Evolutionary conservation across 2,888 invertebrate species (phyloP).

Genomic region (Gastrophysa polygoni): DNA sequence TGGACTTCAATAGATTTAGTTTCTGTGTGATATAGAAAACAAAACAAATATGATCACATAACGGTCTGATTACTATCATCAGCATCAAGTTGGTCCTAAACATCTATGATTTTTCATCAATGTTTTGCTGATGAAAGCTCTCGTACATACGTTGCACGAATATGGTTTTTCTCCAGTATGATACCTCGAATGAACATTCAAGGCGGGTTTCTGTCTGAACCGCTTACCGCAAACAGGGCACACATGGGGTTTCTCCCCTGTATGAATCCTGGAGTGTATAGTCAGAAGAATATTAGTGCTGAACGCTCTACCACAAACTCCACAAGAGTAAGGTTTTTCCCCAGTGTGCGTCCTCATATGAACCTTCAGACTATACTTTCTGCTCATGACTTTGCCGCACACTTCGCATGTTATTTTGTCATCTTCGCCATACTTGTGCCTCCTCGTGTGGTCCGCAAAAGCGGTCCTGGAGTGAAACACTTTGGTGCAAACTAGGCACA

Average conservation of each 20-base stretch:
- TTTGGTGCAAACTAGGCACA: constrained; percentile 37
- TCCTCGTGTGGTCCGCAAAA: too few species aligned
- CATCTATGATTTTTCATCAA: not conserved
- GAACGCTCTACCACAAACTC: constrained; percentile 30
- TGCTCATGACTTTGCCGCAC: constrained; percentile 62
- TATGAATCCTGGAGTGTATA: constrained; percentile 47
- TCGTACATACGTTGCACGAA: constrained; percentile 7
- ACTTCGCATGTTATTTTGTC: constrained; percentile 56
- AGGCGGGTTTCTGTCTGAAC: constrained; percentile 59
- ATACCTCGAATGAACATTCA: constrained; percentile 40
- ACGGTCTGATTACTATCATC: not conserved
- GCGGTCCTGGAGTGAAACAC: not conserved
- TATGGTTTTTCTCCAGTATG: constrained; percentile 45
- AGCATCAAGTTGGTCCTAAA: not conserved
- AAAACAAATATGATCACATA: too few species aligned
- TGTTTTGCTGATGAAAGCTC: not conserved
- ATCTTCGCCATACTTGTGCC: constrained; percentile 41
- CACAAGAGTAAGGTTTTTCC: constrained; percentile 48
- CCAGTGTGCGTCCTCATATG: constrained; percentile 47
- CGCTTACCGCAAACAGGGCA: constrained; percentile 65
- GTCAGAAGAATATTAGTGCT: constrained; percentile 45
- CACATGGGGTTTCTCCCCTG: constrained; percentile 46
- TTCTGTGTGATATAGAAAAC: too few species aligned
- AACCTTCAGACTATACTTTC: constrained; percentile 58
- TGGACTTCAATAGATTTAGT: too few species aligned